Conservation (phyloP, 2,888 invertebrate genomes). For the Caenorhabditis auriculariae region DNA sequence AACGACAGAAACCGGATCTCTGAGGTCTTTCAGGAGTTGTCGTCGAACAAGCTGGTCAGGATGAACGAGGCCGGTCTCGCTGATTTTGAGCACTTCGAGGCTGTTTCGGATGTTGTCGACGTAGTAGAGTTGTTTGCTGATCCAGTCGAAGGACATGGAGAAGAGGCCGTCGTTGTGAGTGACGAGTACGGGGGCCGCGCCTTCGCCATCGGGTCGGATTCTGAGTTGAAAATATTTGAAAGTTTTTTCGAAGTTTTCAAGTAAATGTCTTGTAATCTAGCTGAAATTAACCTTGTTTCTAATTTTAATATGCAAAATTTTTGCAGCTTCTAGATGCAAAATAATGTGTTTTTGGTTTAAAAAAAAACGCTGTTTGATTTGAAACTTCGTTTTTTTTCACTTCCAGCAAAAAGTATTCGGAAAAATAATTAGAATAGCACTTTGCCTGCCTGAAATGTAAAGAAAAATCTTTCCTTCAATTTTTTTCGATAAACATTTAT, state of each 20-base stretch:
- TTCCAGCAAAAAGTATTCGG: no score
- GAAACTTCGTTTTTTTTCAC: no score
- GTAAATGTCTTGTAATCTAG: neutral
- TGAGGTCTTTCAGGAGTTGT: slow-evolving; percentile 65
- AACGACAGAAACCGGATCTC: slow-evolving; percentile 90
- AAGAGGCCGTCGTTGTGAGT: slow-evolving; percentile 96
- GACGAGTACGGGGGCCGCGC: slow-evolving; percentile 74
- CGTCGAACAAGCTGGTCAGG: slow-evolving; percentile 60
- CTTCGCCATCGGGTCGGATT: slow-evolving; percentile 68
- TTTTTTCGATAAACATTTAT: no score
- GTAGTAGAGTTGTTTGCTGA: slow-evolving; percentile 89
- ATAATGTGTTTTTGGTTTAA: no score
- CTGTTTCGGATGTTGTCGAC: slow-evolving; percentile 92
- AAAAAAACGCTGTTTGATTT: no score
- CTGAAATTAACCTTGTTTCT: neutral
- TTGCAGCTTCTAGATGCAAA: no score
- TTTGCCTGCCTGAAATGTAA: no score
- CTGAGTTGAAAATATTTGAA: no score
- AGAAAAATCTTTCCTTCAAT: no score
- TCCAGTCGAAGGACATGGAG: slow-evolving; percentile 93
- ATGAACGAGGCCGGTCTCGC: slow-evolving; percentile 51
- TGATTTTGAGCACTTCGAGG: slow-evolving; percentile 70
- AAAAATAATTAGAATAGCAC: no score
- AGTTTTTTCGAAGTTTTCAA: no score
- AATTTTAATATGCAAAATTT: no score